Conservation (phyloP, 2,113 vertebrate species). For the Tichodroma muraria region DNA sequence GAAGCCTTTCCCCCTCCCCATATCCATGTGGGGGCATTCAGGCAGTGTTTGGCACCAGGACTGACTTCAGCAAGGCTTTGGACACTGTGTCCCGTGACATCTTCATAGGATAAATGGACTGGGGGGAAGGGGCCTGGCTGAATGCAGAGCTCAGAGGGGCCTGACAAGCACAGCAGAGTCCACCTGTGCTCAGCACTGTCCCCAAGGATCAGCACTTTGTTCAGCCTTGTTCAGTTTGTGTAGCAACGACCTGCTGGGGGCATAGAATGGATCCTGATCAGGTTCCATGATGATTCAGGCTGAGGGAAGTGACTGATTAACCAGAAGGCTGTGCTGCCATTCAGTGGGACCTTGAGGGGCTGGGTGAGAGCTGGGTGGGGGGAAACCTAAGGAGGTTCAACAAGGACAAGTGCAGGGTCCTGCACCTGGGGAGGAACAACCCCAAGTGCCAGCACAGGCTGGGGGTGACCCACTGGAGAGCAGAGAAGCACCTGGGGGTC, state of each 20-base stretch:
- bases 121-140: neutral
- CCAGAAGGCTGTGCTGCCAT: neutral
- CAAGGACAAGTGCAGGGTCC: neutral
- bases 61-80: neutral
- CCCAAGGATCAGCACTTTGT: neutral
- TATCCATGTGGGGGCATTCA: fast-evolving
- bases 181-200: neutral
- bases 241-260: neutral
- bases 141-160: neutral
- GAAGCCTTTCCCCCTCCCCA: neutral
- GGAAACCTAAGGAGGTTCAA: neutral
- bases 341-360: neutral
- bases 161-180: neutral
- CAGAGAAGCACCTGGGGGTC: neutral
- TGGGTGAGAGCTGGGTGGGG: neutral
- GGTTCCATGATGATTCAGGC: neutral
- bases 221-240: neutral
- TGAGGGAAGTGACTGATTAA: neutral
- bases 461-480: neutral
- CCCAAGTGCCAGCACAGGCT: neutral
- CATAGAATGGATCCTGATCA: fast-evolving
- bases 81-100: too few relatives aligned
- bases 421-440: neutral
- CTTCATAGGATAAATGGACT: neutral
- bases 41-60: neutral